Conservation (phyloP, 2,888 invertebrate species). For the Amorpha juglandis region DNA sequence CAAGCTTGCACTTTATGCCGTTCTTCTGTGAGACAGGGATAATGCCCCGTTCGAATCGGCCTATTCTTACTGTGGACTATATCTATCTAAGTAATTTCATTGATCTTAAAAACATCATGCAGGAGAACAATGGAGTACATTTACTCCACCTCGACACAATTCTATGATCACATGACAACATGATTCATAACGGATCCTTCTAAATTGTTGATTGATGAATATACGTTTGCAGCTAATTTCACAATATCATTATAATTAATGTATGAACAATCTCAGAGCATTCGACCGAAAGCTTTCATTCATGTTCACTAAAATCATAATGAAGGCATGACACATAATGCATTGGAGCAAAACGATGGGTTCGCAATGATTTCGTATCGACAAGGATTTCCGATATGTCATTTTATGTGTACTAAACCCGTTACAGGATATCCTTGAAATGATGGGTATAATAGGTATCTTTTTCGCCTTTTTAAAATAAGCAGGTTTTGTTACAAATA, state of each 20-base stretch:
- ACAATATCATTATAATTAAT: constrained; percentile 7
- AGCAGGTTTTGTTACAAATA: too few relatives aligned
- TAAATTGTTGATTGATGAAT: not conserved
- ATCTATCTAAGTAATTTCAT: too few relatives aligned
- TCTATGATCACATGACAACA: not conserved
- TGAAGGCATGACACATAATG: not conserved
- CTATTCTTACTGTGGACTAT: too few relatives aligned
- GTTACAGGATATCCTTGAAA: not conserved
- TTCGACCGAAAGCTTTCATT: constrained; percentile 13
- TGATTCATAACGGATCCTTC: too few relatives aligned
- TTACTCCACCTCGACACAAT: too few relatives aligned
- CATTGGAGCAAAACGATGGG: constrained; percentile 8
- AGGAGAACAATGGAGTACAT: too few relatives aligned
- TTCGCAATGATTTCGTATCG: not conserved
- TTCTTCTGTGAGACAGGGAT: too few relatives aligned
- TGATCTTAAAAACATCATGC: too few relatives aligned
- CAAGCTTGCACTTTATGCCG: too few relatives aligned
- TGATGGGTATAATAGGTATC: not conserved
- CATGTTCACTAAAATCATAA: constrained; percentile 21
- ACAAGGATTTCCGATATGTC: constrained; percentile 1
- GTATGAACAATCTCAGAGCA: constrained; percentile 7
- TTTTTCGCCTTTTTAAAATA: too few relatives aligned
- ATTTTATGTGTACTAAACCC: not conserved
- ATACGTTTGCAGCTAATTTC: constrained; percentile 4
- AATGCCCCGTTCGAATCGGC: too few relatives aligned